These are phyloP conservation scores for Stenotaenia linearis DNA, from an alignment of 2,888 invertebrate species.

Conservation along the genomic window DNA sequence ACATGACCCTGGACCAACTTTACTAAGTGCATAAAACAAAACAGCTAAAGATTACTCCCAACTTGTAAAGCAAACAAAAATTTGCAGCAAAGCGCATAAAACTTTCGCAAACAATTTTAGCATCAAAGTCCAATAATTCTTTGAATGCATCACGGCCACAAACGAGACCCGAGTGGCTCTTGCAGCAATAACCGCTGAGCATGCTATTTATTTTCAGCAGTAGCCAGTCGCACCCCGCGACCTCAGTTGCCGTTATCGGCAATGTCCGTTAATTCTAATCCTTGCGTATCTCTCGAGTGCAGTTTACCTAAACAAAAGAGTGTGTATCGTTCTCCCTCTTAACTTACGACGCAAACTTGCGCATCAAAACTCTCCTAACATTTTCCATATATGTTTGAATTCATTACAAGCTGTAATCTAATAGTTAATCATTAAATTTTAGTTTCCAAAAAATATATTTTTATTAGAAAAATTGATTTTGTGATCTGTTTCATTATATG, in stretches of 20 bases:
- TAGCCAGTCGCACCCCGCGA: slow-evolving; percentile 12
- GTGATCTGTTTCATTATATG: too few relatives aligned
- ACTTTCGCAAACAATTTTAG: slow-evolving; percentile 10
- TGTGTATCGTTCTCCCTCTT: background rate
- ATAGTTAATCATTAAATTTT: too few relatives aligned
- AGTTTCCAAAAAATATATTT: too few relatives aligned
- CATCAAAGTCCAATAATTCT: slow-evolving; percentile 17
- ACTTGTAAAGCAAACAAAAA: background rate
- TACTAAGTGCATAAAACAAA: background rate
- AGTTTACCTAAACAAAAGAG: slow-evolving; percentile 6
- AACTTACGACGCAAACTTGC: background rate
- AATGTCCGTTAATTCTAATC: slow-evolving; percentile 21
- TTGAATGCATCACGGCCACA: background rate
- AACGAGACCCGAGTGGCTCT: slow-evolving; percentile 19
- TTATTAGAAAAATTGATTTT: too few relatives aligned
- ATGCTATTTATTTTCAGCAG: slow-evolving; percentile 7
- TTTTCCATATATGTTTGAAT: background rate
- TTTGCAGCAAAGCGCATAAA: background rate
- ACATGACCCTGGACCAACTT: background rate
- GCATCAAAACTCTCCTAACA: background rate
- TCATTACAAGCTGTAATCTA: too few relatives aligned
- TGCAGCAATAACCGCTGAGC: slow-evolving; percentile 4
- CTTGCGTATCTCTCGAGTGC: slow-evolving; percentile 10
- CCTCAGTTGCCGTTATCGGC: slow-evolving; percentile 19
- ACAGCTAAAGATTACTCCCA: background rate